phyloP scores from a whole-genome alignment of 2,113 vertebrate genomes.

The Mionectes macconnelli region DNA sequence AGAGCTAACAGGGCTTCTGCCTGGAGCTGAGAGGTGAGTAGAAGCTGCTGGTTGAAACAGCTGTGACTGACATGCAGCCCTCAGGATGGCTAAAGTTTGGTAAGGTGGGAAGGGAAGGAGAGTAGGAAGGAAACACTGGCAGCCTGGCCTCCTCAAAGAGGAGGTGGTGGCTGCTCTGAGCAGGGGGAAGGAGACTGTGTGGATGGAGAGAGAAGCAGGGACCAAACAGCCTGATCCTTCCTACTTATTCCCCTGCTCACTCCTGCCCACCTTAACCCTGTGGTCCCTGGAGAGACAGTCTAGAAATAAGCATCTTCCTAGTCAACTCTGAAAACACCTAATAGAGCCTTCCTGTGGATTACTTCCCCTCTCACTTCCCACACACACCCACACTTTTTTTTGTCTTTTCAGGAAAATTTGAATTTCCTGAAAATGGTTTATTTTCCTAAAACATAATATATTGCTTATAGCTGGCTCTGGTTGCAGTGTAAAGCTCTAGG shows the following conservation, averaged over 20 bases:
- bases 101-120: neutral
- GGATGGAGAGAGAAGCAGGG: neutral
- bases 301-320: neutral
- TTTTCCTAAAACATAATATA: neutral
- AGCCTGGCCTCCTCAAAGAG: neutral
- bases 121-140: neutral
- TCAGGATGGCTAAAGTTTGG: neutral
- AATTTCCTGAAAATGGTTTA: neutral
- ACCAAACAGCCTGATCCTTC: neutral
- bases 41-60: neutral
- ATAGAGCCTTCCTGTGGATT: neutral
- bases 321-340: neutral
- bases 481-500: neutral
- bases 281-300: neutral
- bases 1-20: rapidly evolving
- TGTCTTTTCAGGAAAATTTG: neutral
- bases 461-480: neutral
- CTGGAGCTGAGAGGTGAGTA: neutral
- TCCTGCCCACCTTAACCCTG: neutral
- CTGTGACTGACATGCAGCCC: rapidly evolving
- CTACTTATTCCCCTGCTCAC: neutral
- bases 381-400: rapidly evolving
- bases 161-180: neutral
- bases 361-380: neutral
- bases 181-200: neutral